Evolutionary conservation across 2,888 invertebrate genomes (phyloP), one percentile per base, ranked within the genome.

Genomic region (Cephus pulcher): DNA sequence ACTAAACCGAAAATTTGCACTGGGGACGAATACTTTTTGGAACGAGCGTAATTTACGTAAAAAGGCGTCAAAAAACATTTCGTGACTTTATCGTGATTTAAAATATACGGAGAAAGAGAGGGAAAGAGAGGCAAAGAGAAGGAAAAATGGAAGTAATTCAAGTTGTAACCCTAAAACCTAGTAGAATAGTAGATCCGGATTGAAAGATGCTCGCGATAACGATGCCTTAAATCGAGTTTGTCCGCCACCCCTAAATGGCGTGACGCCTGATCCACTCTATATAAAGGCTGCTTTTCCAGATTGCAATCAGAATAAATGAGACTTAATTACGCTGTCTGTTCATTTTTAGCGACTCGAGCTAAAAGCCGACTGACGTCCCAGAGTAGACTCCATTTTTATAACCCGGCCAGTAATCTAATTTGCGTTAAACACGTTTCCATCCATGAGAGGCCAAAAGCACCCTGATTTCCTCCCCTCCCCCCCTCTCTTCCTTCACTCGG

Each of bases 231-330:
- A 74, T 77, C 68, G 74, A 35, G 77, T 77, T 77, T 73, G 69
- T 33, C 73, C n/a, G 34, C 35, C 69, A 73, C 23, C 40, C 73
- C 77, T 73, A 77, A 68, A 40, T 68, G 34, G 15, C 76, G 79
- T 11, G 40, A 33, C 15, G 12, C 32, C 12, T 34, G 12, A 71
- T 73, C 74, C 33, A 11, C 23, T 11, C 35, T n/a, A 4, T 35
- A 35, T n/a, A 71, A 68, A 71, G 35, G 37, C 78, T 23, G 37
- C 32, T 71, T 77, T 81, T 34, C 76, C 81, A 79, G 80, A 84
- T 86, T 78, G 83, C 84, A 84, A 86, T 86, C 83, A 80, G 81
- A 82, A 85, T 85, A 85, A 86, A 84, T 81, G 82, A 80, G 81
- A 85, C 85, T 85, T 86, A 85, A 86, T 86, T 87, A 85, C 75